Base-by-base conservation (phyloP, 1,140 invertebrate species). In the Conopomorpha cramerella region DNA sequence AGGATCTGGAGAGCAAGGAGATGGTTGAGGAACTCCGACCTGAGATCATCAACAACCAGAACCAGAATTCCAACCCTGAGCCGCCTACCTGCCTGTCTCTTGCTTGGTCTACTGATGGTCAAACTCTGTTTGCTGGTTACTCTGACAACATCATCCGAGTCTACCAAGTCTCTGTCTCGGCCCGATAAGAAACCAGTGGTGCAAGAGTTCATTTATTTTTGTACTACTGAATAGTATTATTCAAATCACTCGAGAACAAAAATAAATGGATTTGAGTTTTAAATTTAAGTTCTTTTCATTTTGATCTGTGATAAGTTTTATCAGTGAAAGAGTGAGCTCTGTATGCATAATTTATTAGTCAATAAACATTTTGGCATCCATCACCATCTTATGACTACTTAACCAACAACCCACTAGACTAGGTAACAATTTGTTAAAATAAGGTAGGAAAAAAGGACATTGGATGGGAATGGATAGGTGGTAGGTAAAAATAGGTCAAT, bases 61-160 rank as follows among this genome's bases (percentile, higher is more conserved):
- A 82, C 16, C 82, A 83, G 18, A 85, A 81, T 3, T 83, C 82
- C 33, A 95, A 95, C 72, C 86, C 91, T 38, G 92, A 95, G 49
- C 91, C 93, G 51, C 95, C 96, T 18, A 90, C 97, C 65, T 99
- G 98, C 80, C 84, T 97, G 34, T 99, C 95, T 8, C 82, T 99
- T 50, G 96, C 98, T 4, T 99, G 98, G 98, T 99, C 96, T 39
- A 93, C 93, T 34, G 97, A 99, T 81, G 98, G 98, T 45, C 95
- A 99, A 79, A 99, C 96, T 23, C 80, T 99, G 43, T 99, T 98
- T 76, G 96, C 97, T 74, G 98, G 98, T 31, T 99, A 99, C 81
- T 96, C 95, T 16, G 98, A 99, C 77, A 98, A 97, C 73, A 88
- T 89, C 31, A 99, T 99, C 70, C 85, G 98, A 72, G 96, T 99